Evolutionary conservation across 2,113 vertebrate genomes (phyloP).

Genomic region (Ciconia boyciana): DNA sequence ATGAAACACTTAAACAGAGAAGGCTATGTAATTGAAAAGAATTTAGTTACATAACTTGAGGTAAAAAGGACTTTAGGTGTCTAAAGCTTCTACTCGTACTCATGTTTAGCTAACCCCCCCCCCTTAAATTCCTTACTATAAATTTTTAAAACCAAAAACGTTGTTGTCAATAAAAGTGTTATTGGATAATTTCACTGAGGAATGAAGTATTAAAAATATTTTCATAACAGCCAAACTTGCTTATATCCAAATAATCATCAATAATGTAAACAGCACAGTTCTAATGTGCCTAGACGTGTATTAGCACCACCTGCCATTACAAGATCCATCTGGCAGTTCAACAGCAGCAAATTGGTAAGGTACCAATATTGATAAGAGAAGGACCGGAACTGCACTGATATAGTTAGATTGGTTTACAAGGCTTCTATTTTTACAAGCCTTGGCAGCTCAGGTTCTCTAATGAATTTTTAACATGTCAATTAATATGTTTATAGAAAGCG

Average conservation of each 20-base stretch:
- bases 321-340: not conserved
- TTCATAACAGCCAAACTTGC: not conserved
- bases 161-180: not conserved
- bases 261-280: not conserved
- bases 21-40: not conserved
- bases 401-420: conserved; percentile 58
- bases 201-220: not conserved
- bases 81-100: not conserved
- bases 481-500: conserved; percentile 53
- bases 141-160: not conserved
- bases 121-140: not conserved
- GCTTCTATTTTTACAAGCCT: conserved; percentile 51
- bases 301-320: not conserved
- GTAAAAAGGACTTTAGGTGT: not conserved
- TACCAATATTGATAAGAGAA: conserved; percentile 18
- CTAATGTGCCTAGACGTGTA: not conserved
- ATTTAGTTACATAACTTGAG: not conserved
- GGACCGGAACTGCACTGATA: conserved; percentile 66
- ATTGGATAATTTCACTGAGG: not conserved
- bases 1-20: not conserved
- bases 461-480: conserved; percentile 59
- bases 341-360: not conserved
- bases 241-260: not conserved
- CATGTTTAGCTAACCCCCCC: not conserved
- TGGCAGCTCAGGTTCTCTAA: conserved; percentile 58